Base-by-base conservation (phyloP, 2,113 vertebrate genomes). In the Tricholaema leucomelas region DNA sequence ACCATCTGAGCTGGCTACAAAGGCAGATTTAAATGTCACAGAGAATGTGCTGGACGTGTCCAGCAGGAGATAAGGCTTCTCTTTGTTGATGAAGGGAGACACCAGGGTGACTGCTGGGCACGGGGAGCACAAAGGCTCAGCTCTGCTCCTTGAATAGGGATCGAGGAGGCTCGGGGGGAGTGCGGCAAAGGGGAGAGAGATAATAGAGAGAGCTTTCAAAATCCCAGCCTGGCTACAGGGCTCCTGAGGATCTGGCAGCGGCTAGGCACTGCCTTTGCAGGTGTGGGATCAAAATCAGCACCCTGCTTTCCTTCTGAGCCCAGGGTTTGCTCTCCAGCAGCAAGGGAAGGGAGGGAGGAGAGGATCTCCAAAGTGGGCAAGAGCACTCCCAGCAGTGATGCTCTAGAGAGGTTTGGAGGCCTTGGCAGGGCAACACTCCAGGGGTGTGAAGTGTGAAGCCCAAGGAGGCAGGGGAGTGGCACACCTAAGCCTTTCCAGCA, bases 21-120 rank as follows among this genome's bases (percentile, higher is more conserved):
- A 96, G 90, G 84, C 73, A 94, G 92, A 96, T 94, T 94, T 95
- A 96, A 96, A 94, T 94, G 92, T 94, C 95, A 94, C 77, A 60
- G 74, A 81, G 90, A 90, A 93, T 83, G 94, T 69, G 80, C 92
- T 80, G 85, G 33, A 66, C 74, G 75, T 55, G 91, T 88, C 91
- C 91, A 92, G 93, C 91, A 93, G 90, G 69, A 92, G 91, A 93
- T 93, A 91, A 96, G 83, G 83, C 25, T 86, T 78, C 90, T 81
- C 82, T 94, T 92, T 95, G 85, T 84, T 42, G 69, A 35, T 77
- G 82, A 92, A 63, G 12, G 14, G 76, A 93, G 82, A 42, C 2
- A 3, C n/a, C 15, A 54, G 5, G 24, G 63, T 19, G 75, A 46
- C 91, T 91, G 94, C 91, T 64, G 83, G 75, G 79, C 28, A 30